Percentiles rank a stretch among this genome's conserved stretches.
phyloP scores from a whole-genome alignment of 2,888 invertebrate genomes.

The Netelia virgata region DNA sequence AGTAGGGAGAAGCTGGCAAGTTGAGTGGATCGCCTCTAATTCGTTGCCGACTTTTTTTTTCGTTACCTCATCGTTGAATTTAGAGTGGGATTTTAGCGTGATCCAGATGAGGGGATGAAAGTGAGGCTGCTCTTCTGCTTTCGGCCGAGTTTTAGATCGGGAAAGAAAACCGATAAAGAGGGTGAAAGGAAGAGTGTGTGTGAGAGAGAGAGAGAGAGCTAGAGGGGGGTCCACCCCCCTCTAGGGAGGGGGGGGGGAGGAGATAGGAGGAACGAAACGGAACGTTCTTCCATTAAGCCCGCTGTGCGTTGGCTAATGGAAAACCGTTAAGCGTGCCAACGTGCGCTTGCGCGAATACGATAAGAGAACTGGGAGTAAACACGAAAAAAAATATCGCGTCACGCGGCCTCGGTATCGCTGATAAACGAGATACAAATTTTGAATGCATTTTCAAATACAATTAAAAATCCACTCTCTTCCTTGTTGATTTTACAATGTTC shows the following conservation, averaged over 20 bases:
- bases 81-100: slow-evolving; percentile 22
- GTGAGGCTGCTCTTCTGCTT: slow-evolving; percentile 18
- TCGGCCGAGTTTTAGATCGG: slow-evolving; percentile 23
- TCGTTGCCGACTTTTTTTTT: slow-evolving; percentile 50
- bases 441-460: not conserved
- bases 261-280: not conserved
- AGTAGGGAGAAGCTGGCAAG: slow-evolving; percentile 24
- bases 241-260: not conserved
- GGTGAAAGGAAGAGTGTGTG: not conserved
- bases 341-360: slow-evolving; percentile 3
- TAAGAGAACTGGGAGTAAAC: slow-evolving; percentile 16
- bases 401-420: slow-evolving; percentile 37
- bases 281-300: slow-evolving; percentile 52
- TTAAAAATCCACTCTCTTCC: not conserved
- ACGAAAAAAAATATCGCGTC: slow-evolving; percentile 5
- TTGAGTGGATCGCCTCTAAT: slow-evolving; percentile 61
- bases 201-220: not conserved
- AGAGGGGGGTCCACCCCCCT: no score
- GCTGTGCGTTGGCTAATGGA: slow-evolving; percentile 61
- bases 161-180: slow-evolving; percentile 25
- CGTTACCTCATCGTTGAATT: slow-evolving; percentile 37
- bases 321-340: slow-evolving; percentile 61
- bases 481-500: no score
- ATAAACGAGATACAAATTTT: not conserved
- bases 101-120: slow-evolving; percentile 1